phyloP scores from a whole-genome alignment of 1,140 invertebrate species.

The Tetramorium simillimum region DNA sequence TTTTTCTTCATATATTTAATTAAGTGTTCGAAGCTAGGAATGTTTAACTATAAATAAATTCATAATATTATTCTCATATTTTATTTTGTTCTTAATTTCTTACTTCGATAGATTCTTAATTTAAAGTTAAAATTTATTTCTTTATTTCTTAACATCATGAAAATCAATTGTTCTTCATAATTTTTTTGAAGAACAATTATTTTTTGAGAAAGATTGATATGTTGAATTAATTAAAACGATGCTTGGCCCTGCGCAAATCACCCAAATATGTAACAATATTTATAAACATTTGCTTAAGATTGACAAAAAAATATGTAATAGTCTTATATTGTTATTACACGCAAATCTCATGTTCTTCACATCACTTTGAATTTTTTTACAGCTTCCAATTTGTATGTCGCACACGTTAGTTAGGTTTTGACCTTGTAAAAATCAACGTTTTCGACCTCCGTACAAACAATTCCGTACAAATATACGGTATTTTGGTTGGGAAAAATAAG shows the following conservation, averaged over 20 bases:
- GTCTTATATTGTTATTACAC: too few species aligned
- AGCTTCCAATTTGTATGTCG: not conserved
- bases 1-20: not conserved
- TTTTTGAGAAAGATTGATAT: not conserved
- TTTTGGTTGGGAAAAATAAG: not conserved
- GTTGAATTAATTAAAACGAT: not conserved
- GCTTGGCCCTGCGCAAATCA: too few species aligned
- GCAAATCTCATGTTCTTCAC: not conserved
- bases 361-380: not conserved
- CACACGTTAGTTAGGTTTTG: not conserved
- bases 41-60: not conserved
- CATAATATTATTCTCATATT: not conserved
- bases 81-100: not conserved
- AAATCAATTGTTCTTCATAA: not conserved
- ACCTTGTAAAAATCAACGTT: not conserved
- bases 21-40: not conserved
- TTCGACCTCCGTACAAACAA: not conserved
- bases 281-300: too few species aligned
- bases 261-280: too few species aligned
- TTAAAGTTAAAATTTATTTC: not conserved
- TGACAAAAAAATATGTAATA: not conserved
- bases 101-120: not conserved
- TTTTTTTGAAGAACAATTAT: too few species aligned
- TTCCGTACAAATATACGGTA: not conserved
- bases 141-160: not conserved